These are phyloP conservation scores for Pseudomyrmex concolor DNA, from an alignment of 1,140 invertebrate species.

Conservation along the genomic window DNA sequence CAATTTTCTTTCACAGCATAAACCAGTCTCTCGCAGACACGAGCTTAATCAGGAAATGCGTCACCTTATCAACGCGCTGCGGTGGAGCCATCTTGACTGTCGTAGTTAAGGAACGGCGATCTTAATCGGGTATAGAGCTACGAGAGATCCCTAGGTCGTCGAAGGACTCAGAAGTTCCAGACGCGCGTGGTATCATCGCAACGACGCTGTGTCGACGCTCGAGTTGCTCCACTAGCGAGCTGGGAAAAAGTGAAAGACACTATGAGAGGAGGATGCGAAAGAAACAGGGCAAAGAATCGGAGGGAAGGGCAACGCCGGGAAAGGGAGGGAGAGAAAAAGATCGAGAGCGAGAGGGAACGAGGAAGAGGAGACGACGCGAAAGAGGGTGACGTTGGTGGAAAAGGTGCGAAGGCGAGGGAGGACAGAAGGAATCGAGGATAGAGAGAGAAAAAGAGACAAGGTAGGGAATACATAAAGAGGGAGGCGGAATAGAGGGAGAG, in stretches of 20 bases:
- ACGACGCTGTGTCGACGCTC: conserved; percentile 1
- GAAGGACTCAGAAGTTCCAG: conserved; percentile 68
- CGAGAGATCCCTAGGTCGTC: conserved; percentile 65
- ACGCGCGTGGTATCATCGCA: conserved; percentile 34
- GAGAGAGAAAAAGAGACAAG: conserved; percentile 54
- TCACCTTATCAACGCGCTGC: conserved; percentile 37
- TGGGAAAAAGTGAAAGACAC: conserved; percentile 73
- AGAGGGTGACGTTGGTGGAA: conserved; percentile 70
- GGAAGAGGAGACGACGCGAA: conserved; percentile 64
- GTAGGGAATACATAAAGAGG: conserved; percentile 57
- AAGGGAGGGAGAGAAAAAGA: background rate
- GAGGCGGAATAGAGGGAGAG: conserved; percentile 17
- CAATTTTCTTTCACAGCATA: conserved; percentile 16
- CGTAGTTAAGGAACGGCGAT: conserved; percentile 52
- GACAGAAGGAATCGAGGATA: conserved; percentile 65
- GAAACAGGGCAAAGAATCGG: conserved; percentile 58
- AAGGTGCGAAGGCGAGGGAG: conserved; percentile 73
- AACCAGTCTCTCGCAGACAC: conserved; percentile 38
- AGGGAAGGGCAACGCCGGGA: background rate
- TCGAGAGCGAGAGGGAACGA: conserved; percentile 60
- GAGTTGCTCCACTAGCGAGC: conserved; percentile 66
- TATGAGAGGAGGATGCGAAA: conserved; percentile 64
- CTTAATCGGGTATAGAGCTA: conserved; percentile 62
- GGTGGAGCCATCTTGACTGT: background rate
- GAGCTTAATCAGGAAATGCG: conserved; percentile 39